These are phyloP conservation scores for Drosophila ochracea DNA, from an alignment of 2,888 invertebrate species.

Conservation along the genomic window DNA sequence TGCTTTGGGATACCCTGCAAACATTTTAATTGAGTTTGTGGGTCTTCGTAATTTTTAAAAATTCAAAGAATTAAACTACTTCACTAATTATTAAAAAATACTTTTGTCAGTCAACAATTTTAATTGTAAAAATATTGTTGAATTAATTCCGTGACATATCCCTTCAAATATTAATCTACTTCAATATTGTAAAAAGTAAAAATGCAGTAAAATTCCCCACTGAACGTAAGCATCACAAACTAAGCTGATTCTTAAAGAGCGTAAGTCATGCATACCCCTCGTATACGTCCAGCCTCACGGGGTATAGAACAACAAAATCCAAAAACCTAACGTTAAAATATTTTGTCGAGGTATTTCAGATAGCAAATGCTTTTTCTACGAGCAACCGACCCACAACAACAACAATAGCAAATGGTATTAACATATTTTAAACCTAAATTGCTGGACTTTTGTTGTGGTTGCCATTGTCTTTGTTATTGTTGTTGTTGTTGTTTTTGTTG, in stretches of 20 bases:
- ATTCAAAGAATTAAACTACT: not conserved
- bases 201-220: not conserved
- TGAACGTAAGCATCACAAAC: not conserved
- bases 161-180: not conserved
- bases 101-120: not conserved
- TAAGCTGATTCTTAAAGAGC: not conserved
- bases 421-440: slow-evolving; percentile 77
- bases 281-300: not conserved
- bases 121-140: not conserved
- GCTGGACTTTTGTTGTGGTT: slow-evolving; percentile 67
- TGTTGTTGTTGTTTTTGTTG: slow-evolving; percentile 30
- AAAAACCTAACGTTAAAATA: slow-evolving; percentile 63
- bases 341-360: slow-evolving; percentile 67
- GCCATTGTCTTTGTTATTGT: slow-evolving; percentile 33
- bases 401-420: slow-evolving; percentile 62
- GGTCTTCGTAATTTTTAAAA: not conserved
- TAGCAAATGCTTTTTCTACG: slow-evolving; percentile 40
- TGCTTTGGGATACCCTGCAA: slow-evolving; percentile 25
- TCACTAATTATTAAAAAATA: not conserved
- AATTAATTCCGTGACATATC: not conserved
- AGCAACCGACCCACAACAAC: slow-evolving; percentile 39
- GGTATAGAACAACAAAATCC: slow-evolving; percentile 45
- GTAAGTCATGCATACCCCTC: not conserved
- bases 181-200: not conserved
- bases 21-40: no score